Evolutionary conservation across 1,140 invertebrate genomes (phyloP), one percentile per base, ranked within the genome.

Genomic region (Panagrolaimus sp.): DNA sequence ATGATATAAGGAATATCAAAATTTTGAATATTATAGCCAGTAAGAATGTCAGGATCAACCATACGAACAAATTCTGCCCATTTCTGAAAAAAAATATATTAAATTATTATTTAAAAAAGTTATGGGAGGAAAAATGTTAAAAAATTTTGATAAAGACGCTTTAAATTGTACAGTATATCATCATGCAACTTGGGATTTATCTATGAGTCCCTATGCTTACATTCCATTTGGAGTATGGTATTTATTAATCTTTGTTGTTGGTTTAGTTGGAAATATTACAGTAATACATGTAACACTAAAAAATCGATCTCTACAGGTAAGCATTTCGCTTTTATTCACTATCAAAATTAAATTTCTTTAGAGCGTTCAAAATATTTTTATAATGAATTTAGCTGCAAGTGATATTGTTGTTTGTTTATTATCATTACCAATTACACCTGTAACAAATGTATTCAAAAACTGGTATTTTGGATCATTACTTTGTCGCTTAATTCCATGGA

Each of bases 21-120:
- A 85, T 99, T 98, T 82, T 93, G 95, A 67, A 99, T 98, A 81
- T 99, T 99, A 84, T 99, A 99, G 1, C 96, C 96, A 9, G 96
- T 99, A 48, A 99, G 89, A 67, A 99, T 91, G 81, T 99, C 96
- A 1, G 96, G 93, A 88, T 99, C 96, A 27, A 92, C 87, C 84
- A 92, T 89, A 70, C 94, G 87, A n/a, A 99, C 88, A 86, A 98
- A 99, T 65, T 91, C 89, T 8, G 93, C 88, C 96, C 96, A 99
- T 88, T 88, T 91, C 90, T 89, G 78, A 63, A 84, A 83, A 76
- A 14, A 57, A 13, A 0, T 27, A 27, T 75, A n/a, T n/a, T n/a
- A n/a, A n/a, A n/a, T n/a, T n/a, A n/a, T n/a, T n/a, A n/a, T n/a
- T n/a, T 46, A 14, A 31, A 38, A 20, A 65, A 46, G 27, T 20